Conservation (phyloP, 2,888 invertebrate genomes). For the Sphecodes monilicornis region DNA sequence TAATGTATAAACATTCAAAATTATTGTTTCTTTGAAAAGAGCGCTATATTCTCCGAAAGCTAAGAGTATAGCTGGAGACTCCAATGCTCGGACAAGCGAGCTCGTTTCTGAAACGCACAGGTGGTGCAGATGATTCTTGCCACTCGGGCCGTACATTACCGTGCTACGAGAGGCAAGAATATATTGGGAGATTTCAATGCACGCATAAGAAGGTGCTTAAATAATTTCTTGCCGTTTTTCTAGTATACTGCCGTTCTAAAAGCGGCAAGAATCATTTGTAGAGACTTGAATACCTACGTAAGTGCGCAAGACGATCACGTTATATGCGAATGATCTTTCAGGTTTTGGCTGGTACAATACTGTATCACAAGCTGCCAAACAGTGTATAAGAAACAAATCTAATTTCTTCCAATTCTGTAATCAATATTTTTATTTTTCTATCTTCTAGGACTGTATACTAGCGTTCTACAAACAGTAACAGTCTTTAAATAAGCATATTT, state of each 20-base stretch:
- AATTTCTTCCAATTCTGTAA: no score
- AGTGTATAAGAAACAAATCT: no score
- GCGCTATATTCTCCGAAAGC: neutral
- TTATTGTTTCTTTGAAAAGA: neutral
- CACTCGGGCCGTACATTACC: neutral
- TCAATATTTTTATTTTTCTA: no score
- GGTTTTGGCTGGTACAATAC: neutral
- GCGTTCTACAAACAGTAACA: no score
- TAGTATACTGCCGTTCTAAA: neutral
- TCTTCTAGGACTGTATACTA: no score
- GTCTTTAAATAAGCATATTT: no score
- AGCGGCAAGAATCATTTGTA: neutral
- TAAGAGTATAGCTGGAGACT: conserved; percentile 12
- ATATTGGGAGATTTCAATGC: neutral
- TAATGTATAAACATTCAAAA: neutral
- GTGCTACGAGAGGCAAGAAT: neutral
- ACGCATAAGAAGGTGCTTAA: neutral
- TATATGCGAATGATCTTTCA: neutral
- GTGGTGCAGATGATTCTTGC: neutral
- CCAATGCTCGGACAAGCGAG: neutral
- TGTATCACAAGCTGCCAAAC: neutral
- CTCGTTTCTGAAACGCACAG: neutral
- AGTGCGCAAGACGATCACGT: neutral
- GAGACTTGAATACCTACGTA: neutral
- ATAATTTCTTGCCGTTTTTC: neutral